phyloP scores from a whole-genome alignment of 2,113 vertebrate genomes.

The Malurus elegans region DNA sequence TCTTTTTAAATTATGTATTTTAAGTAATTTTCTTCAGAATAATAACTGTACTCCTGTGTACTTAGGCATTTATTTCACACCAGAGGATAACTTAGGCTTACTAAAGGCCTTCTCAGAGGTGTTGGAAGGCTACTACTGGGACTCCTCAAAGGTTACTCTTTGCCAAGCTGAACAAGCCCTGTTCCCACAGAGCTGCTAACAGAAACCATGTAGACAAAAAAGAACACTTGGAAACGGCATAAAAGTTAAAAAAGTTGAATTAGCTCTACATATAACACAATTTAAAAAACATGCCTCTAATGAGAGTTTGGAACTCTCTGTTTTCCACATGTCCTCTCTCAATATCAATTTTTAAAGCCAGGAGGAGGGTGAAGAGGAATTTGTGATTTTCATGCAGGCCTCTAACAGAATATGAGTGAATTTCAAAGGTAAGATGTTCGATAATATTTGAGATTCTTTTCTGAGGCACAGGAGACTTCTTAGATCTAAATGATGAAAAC shows the following conservation, averaged over 20 bases:
- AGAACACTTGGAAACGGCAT: neutral
- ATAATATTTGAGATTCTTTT: constrained; percentile 80
- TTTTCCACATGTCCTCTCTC: constrained; percentile 70
- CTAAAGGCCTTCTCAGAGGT: neutral
- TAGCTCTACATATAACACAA: neutral
- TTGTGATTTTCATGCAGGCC: constrained; percentile 79
- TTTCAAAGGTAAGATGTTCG: constrained; percentile 74
- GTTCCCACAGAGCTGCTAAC: neutral
- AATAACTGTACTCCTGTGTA: neutral
- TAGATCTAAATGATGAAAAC: constrained; percentile 62
- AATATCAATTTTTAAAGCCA: constrained; percentile 80
- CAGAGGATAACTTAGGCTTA: neutral
- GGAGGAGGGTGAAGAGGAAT: constrained; percentile 76
- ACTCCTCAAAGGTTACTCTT: neutral
- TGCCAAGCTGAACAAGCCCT: neutral
- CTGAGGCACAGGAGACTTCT: constrained; percentile 74
- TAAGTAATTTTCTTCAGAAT: neutral
- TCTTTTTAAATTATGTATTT: neutral
- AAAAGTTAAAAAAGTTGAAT: neutral
- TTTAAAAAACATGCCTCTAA: constrained; percentile 67
- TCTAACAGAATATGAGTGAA: constrained; percentile 72
- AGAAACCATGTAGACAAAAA: neutral
- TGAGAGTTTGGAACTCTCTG: constrained; percentile 75
- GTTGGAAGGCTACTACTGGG: neutral
- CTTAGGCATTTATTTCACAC: neutral